Conservation (phyloP, 2,113 vertebrate genomes). For the mouse (Mus musculus) region GRCm39 chr1:84562001-84562500, state of each 20-base stretch:
- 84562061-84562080: neutral
- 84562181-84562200: too few relatives aligned
- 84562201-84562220: too few relatives aligned
- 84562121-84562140: neutral
- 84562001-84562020: neutral
- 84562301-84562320: neutral
- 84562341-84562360: neutral
- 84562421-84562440: neutral
- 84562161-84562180: too few relatives aligned
- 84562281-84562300: neutral
- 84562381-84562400: neutral
- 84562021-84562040: neutral
- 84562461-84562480: neutral
- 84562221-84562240: too few relatives aligned
- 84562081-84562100: neutral
- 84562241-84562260: neutral
- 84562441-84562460: neutral
- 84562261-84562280: neutral
- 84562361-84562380: neutral
- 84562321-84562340: neutral
- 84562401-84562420: neutral
- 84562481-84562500: neutral
- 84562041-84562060: neutral
- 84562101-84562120: neutral
- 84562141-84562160: neutral